Base-by-base conservation (phyloP, 2,888 invertebrate genomes). In the Cotesia congregata region DNA sequence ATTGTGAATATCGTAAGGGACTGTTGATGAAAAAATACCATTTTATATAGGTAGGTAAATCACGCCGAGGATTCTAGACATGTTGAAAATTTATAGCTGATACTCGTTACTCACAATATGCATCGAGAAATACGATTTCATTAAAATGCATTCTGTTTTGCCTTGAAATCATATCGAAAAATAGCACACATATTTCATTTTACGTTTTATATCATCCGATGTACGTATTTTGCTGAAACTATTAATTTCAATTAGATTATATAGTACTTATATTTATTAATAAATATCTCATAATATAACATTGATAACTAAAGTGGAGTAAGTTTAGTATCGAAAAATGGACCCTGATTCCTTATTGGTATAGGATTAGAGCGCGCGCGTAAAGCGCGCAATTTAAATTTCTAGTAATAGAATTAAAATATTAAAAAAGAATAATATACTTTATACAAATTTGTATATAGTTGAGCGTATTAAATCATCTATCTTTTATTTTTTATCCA, bases 51-150 rank as follows among this genome's bases (percentile, higher is more conserved):
- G 12, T 15, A 59, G 15, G 39, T 59, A 40, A 69, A 72, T 72
- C 72, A 62, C 72, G 2, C 7, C 61, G 15, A 20, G 72, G 72
- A 76, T 69, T 72, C 61, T 39, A 61, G 72, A 72, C 76, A 65
- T 72, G 72, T 62, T 72, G 72, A 20, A 67, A 72, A 76, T 76
- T 67, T 62, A 69, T 62, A 50, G 61, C 6, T 30, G 50, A 61
- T 67, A 60, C 67, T 72, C 72, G 72, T 76, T 72, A 76, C 72
- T 67, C 40, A 17, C 72, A 67, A 72, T 72, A 39, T 68, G 50
- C 17, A 60, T 67, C 20, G 60, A 67, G 15, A 72, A 41, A 60
- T 59, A 60, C 67, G 62, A 76, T 76, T 72, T 76, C 59, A 50
- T 38, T 65, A 38, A 73, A 73, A 73, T 65, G 38, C 67, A 59